A percentile compares a stretch with the other conserved stretches of the same genome.
These are phyloP conservation scores for Trichonephila clavipes DNA, from an alignment of 1,140 invertebrate species.

Conservation along the genomic window DNA sequence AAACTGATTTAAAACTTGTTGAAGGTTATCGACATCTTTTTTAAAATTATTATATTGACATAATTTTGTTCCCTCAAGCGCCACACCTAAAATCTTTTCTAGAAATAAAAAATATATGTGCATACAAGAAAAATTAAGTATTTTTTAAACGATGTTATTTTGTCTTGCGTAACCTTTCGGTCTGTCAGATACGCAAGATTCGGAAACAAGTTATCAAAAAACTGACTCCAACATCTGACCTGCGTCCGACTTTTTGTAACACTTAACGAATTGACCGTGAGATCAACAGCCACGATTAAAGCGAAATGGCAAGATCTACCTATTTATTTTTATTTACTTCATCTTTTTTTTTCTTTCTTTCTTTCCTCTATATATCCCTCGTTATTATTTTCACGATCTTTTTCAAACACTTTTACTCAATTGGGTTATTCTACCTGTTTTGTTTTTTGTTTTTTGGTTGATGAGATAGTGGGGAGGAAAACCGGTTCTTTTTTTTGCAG, in stretches of 20 bases:
- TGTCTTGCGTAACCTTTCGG: background rate
- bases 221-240: background rate
- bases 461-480: constrained; percentile 8
- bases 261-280: constrained; percentile 46
- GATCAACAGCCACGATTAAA: background rate
- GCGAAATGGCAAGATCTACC: background rate
- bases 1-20: too few species aligned
- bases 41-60: background rate
- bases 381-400: background rate
- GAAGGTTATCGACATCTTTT: background rate
- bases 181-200: background rate
- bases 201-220: constrained; percentile 7
- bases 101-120: background rate
- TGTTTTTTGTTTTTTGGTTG: background rate
- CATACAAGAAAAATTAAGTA: background rate
- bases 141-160: background rate
- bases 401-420: constrained; percentile 46
- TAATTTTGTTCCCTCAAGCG: background rate
- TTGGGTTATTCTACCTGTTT: background rate
- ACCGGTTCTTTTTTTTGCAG: background rate
- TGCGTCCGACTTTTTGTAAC: constrained; percentile 37
- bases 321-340: background rate
- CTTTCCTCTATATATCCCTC: background rate
- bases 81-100: background rate
- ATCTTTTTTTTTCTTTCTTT: background rate